Percentiles rank a stretch among this genome's conserved stretches.
Conservation (phyloP, 2,113 vertebrate species). For the Oenanthe oenanthe region DNA sequence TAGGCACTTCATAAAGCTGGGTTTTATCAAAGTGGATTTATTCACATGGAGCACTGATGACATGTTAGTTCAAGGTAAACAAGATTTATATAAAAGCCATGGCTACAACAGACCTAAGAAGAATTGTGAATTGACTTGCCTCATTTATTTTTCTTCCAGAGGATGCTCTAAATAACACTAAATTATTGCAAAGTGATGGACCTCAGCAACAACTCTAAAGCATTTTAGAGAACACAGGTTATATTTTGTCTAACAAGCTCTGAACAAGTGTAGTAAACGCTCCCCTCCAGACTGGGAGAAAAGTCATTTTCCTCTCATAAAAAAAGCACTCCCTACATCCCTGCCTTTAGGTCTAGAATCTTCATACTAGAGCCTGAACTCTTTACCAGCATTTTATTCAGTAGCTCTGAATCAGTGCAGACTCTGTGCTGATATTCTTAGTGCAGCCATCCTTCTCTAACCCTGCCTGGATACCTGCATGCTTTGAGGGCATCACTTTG, state of each 20-base stretch:
- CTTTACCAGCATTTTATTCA: background rate
- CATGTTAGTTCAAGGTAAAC: background rate
- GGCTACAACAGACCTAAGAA: background rate
- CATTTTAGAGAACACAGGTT: background rate
- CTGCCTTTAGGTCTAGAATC: background rate
- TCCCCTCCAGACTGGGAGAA: background rate
- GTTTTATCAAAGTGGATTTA: background rate
- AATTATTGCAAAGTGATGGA: background rate
- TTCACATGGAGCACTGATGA: background rate
- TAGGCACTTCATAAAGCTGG: background rate
- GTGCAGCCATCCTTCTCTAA: rapidly evolving
- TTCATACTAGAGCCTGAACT: background rate
- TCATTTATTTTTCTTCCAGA: background rate
- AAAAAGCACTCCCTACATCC: background rate
- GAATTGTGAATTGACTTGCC: background rate
- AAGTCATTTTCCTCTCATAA: background rate
- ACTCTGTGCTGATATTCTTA: background rate
- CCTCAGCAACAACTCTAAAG: background rate
- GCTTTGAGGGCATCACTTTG: background rate
- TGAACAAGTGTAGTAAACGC: background rate
- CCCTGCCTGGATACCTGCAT: background rate
- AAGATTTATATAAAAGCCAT: rapidly evolving
- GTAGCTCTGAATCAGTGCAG: background rate
- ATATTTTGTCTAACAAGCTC: background rate
- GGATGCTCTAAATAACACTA: background rate